phyloP scores from a whole-genome alignment of 1,140 invertebrate species.

The Leptopilina boulardi region DNA sequence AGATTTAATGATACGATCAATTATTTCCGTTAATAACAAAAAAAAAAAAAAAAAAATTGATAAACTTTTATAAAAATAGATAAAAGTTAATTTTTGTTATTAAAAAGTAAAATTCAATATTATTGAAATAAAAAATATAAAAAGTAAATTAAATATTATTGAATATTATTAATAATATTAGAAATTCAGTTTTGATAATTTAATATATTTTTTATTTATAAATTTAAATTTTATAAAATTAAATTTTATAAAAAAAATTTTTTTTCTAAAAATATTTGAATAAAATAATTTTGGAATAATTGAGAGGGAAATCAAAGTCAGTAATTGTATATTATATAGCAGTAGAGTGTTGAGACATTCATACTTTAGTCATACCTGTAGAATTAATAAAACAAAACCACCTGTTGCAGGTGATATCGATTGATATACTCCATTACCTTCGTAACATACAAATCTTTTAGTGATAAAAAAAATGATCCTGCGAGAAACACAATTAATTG shows the following conservation, averaged over 20 bases:
- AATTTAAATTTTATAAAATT: no score
- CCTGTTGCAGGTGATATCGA: slow-evolving; percentile 60
- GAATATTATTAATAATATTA: no score
- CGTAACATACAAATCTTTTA: background rate
- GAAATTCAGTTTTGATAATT: no score
- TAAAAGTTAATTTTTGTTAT: no score
- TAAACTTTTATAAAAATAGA: no score
- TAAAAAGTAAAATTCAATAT: no score
- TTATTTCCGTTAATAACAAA: background rate
- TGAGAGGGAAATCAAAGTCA: background rate
- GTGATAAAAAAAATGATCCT: background rate
- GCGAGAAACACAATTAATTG: no score
- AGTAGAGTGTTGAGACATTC: slow-evolving; percentile 25
- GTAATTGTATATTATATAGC: background rate
- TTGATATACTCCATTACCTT: slow-evolving; percentile 22
- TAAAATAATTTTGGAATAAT: background rate
- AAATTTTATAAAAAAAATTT: background rate
- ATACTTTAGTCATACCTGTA: slow-evolving; percentile 33
- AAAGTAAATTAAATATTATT: no score
- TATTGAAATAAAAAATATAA: no score
- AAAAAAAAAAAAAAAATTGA: background rate
- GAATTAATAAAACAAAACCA: slow-evolving; percentile 64
- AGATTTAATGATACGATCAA: background rate
- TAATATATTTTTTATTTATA: no score
- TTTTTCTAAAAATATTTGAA: background rate